Conservation (phyloP, 1,140 invertebrate species). For the Diachasma alloeum region DNA sequence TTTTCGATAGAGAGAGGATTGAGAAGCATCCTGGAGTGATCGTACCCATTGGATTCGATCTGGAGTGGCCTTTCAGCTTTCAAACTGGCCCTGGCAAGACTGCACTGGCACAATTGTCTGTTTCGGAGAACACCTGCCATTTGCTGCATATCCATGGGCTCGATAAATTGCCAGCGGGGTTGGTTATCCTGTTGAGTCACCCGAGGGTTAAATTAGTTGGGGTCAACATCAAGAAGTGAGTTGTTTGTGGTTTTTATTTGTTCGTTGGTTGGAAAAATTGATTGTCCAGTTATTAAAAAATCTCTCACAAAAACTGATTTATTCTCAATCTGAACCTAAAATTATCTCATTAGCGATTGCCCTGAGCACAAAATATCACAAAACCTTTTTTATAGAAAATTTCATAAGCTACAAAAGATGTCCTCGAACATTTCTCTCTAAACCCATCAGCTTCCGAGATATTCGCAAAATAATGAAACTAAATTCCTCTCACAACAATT, state of each 20-base stretch:
- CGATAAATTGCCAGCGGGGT: conserved; percentile 66
- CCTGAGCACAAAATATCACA: too few species aligned
- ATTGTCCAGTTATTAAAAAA: too few species aligned
- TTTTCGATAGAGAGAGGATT: conserved; percentile 59
- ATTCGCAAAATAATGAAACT: too few species aligned
- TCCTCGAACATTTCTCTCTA: too few species aligned
- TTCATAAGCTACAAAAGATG: too few species aligned
- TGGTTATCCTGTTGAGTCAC: conserved; percentile 67
- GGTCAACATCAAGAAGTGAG: conserved; percentile 73
- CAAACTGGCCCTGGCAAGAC: conserved; percentile 70
- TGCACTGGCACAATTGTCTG: conserved; percentile 69
- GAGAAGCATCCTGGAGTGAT: conserved; percentile 52
- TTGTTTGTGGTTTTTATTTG: background rate
- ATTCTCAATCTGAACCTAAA: too few species aligned
- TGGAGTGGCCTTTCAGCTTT: conserved; percentile 73
- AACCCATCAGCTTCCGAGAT: too few species aligned
- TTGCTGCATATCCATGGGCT: conserved; percentile 68
- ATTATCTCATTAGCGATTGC: too few species aligned
- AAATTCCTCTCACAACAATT: too few species aligned
- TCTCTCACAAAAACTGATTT: too few species aligned
- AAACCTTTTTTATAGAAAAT: too few species aligned
- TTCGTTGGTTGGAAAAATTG: too few species aligned
- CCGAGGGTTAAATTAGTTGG: conserved; percentile 69
- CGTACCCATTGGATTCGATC: conserved; percentile 69
- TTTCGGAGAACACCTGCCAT: conserved; percentile 64